These are phyloP conservation scores for Chanos chanos DNA, from an alignment of 2,797 vertebrate genomes.

Conservation along the genomic window DNA sequence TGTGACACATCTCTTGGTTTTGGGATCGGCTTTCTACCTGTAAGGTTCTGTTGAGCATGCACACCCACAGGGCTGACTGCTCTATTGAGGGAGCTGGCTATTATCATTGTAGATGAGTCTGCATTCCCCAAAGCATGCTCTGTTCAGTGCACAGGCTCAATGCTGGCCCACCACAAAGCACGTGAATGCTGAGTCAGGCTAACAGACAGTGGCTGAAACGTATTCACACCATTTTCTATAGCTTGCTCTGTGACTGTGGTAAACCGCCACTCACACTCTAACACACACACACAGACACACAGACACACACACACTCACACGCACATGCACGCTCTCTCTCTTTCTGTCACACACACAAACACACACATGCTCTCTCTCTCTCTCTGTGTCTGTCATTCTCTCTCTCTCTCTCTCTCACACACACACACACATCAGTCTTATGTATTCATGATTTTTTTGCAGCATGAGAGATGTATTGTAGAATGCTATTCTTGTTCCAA, in stretches of 20 bases:
- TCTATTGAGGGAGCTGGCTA: slow-evolving; percentile 43
- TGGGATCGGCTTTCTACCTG: background rate
- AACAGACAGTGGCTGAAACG: slow-evolving; percentile 57
- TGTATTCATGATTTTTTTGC: too few relatives aligned
- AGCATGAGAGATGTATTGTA: too few relatives aligned
- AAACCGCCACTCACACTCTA: slow-evolving; percentile 46
- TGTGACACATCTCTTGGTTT: slow-evolving; percentile 29
- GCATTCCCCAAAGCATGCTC: slow-evolving; percentile 71
- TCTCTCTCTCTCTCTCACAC: too few relatives aligned
- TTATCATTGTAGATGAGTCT: slow-evolving; percentile 77
- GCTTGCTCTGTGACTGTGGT: background rate
- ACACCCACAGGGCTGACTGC: slow-evolving; percentile 34
- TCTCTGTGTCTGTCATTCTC: too few relatives aligned
- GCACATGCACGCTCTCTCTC: too few relatives aligned
- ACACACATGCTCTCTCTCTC: too few relatives aligned
- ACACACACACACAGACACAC: background rate
- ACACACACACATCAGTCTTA: too few relatives aligned
- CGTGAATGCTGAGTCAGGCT: slow-evolving; percentile 74
- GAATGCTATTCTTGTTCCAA: too few relatives aligned
- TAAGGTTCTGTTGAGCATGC: background rate
- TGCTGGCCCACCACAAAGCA: slow-evolving; percentile 57
- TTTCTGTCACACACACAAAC: too few relatives aligned
- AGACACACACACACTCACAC: too few relatives aligned
- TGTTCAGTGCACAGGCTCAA: slow-evolving; percentile 57
- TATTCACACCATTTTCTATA: slow-evolving; percentile 23